These are phyloP conservation scores for Artemia sinica DNA, from an alignment of 2,888 invertebrate species.

Conservation along the genomic window DNA sequence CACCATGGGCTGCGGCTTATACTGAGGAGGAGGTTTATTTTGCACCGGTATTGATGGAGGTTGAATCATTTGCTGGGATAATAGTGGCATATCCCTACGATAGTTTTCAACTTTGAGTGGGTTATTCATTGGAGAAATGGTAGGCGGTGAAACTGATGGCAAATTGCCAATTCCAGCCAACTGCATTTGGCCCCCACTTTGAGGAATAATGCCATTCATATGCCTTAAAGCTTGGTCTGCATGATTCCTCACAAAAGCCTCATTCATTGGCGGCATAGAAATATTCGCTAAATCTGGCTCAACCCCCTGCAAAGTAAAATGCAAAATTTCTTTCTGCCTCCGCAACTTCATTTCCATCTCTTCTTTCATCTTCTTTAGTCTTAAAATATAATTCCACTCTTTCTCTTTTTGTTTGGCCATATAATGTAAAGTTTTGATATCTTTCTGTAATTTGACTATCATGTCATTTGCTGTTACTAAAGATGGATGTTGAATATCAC, in stretches of 20 bases:
- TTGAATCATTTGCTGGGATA: constrained; percentile 1
- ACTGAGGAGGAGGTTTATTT: constrained; percentile 9
- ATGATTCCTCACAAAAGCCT: not conserved
- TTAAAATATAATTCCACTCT: constrained; percentile 67
- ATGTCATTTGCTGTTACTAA: constrained; percentile 12
- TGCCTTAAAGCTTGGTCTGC: not conserved
- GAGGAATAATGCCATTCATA: constrained; percentile 10
- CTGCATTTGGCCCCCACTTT: not conserved
- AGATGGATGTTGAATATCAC: constrained; percentile 1
- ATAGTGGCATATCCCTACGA: constrained; percentile 10
- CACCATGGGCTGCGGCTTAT: constrained; percentile 6
- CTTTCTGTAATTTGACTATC: constrained; percentile 24
- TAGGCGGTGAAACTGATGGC: constrained; percentile 8
- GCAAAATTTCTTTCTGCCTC: constrained; percentile 16
- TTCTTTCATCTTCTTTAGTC: constrained; percentile 65
- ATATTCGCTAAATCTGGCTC: constrained; percentile 4
- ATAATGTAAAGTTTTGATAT: constrained; percentile 48
- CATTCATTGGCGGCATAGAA: not conserved
- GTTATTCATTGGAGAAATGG: not conserved
- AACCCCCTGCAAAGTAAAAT: not conserved
- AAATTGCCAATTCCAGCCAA: not conserved
- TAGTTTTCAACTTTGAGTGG: not conserved
- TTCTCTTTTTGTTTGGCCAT: constrained; percentile 61
- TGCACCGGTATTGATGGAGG: constrained; percentile 12
- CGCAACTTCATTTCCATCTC: constrained; percentile 43